Evolutionary conservation across 37 sponge, comb jelly and placozoan species (phyloP).

Genomic region (Tethya wilhelma): DNA sequence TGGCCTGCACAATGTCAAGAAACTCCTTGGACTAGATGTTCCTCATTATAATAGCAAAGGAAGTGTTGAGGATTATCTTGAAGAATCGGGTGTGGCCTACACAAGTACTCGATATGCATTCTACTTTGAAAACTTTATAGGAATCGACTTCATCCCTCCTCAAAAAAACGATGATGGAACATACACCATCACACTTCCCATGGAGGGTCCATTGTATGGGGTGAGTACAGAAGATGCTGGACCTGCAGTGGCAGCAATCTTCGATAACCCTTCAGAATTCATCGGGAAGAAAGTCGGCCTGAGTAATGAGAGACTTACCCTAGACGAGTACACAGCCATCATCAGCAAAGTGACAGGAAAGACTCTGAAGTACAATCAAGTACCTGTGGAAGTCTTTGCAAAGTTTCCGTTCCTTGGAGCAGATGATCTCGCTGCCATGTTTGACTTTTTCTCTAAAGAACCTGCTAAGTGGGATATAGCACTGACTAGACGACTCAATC

Average conservation of each 20-base stretch:
- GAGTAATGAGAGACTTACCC: slow-evolving; percentile 37
- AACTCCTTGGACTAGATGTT: slow-evolving; percentile 34
- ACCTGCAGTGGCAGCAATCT: slow-evolving; percentile 61
- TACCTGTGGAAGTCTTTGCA: slow-evolving; percentile 50
- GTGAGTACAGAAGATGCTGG: slow-evolving; percentile 58
- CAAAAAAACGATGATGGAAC: slow-evolving; percentile 68
- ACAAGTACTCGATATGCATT: slow-evolving; percentile 54
- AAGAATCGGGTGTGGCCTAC: slow-evolving; percentile 63
- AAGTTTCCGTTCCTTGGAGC: slow-evolving; percentile 69
- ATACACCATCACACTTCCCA: slow-evolving; percentile 29
- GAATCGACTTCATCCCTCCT: not conserved
- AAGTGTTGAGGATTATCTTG: slow-evolving; percentile 57
- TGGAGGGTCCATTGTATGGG: slow-evolving; percentile 67
- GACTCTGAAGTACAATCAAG: slow-evolving; percentile 43
- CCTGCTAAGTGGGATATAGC: slow-evolving; percentile 34
- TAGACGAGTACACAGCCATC: slow-evolving; percentile 51
- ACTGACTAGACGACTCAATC: slow-evolving; percentile 55
- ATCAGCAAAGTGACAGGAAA: slow-evolving; percentile 56
- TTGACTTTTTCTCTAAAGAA: slow-evolving; percentile 45
- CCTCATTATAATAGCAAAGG: slow-evolving; percentile 73
- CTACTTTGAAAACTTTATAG: slow-evolving; percentile 72
- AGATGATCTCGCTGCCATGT: slow-evolving; percentile 73
- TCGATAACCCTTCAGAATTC: slow-evolving; percentile 50
- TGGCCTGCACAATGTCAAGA: slow-evolving; percentile 60
- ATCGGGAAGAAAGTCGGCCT: slow-evolving; percentile 73